Evolutionary conservation across 2,113 vertebrate species (phyloP).

Genomic region (Lamprotornis superbus): DNA sequence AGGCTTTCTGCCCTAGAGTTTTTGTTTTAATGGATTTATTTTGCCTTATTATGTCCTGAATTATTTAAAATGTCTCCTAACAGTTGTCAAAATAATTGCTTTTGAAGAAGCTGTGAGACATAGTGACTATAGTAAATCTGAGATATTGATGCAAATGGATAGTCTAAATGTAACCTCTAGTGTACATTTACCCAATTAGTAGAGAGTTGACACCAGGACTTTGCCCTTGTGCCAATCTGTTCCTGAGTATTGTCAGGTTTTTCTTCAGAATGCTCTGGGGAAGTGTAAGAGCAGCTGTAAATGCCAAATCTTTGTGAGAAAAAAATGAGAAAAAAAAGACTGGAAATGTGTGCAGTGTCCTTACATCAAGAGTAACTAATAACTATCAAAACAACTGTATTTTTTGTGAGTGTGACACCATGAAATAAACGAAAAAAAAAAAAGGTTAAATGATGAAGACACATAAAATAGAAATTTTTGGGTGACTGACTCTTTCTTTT

Average conservation of each 20-base stretch:
- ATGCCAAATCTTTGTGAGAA: not conserved
- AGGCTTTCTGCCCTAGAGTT: not conserved
- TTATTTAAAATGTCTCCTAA: not conserved
- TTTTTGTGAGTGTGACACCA: not conserved
- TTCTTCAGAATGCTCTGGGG: not conserved
- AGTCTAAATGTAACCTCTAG: not conserved
- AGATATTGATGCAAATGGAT: not conserved
- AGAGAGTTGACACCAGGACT: not conserved
- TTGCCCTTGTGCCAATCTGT: not conserved
- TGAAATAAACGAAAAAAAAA: not conserved
- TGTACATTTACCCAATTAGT: not conserved
- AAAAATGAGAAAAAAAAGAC: not conserved
- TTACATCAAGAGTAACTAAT: not conserved
- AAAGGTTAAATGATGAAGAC: not conserved
- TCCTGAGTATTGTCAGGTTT: not conserved
- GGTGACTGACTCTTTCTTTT: not conserved
- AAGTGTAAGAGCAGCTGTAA: not conserved
- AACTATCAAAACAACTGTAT: not conserved
- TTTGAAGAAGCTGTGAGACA: not conserved
- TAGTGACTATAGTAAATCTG: not conserved
- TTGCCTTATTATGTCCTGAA: not conserved
- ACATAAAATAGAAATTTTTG: not conserved
- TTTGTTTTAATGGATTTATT: slow-evolving; percentile 19
- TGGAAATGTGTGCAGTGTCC: not conserved
- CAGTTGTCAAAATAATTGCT: slow-evolving; percentile 28